Conservation (phyloP, 1,140 invertebrate genomes). For the Monomorium pharaonis region DNA sequence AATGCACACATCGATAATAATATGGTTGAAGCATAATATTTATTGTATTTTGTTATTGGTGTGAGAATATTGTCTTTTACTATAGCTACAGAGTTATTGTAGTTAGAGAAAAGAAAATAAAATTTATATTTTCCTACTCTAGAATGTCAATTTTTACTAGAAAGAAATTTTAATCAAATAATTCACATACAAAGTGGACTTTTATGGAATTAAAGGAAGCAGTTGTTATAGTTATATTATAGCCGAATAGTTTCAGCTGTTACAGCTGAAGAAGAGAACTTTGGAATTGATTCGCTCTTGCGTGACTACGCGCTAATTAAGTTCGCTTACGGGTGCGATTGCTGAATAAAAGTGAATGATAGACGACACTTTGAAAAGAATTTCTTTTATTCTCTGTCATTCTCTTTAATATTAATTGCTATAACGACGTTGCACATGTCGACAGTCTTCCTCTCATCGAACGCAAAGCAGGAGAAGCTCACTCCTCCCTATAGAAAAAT, state of each 20-base stretch:
- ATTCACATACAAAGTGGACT: neutral
- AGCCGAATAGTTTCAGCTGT: neutral
- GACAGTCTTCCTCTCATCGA: constrained; percentile 79
- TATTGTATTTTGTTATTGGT: neutral
- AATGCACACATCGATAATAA: neutral
- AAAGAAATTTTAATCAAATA: neutral
- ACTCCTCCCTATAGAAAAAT: constrained; percentile 25
- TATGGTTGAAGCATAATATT: neutral
- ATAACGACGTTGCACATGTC: constrained; percentile 72
- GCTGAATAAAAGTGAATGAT: constrained; percentile 5
- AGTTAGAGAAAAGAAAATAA: neutral
- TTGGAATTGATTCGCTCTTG: constrained; percentile 9
- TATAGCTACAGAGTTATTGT: neutral
- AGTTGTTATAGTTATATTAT: too few relatives aligned
- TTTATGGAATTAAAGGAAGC: neutral
- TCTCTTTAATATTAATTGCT: constrained; percentile 62
- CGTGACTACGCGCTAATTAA: constrained; percentile 23
- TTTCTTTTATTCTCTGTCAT: constrained; percentile 55
- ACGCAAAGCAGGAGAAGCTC: constrained; percentile 69
- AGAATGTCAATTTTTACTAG: neutral
- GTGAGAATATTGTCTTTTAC: neutral
- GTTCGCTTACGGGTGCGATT: neutral
- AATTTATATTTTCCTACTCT: neutral
- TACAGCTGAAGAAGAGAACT: neutral
- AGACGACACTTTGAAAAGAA: constrained; percentile 25